Conservation (phyloP, 2,797 vertebrate species). For the Clarias pachynema region DNA sequence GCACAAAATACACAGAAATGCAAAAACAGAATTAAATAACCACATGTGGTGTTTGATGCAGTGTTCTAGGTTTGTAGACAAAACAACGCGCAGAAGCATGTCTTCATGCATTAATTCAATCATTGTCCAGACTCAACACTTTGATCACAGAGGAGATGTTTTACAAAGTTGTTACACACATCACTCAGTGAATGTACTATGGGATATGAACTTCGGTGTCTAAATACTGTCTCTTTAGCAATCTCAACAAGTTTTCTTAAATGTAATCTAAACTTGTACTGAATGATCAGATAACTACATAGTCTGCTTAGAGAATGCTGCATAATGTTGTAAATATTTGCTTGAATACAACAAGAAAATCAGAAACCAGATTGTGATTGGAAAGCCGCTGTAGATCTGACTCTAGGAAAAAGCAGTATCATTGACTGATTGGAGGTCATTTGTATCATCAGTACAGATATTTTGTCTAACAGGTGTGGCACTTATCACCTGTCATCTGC, state of each 20-base stretch:
- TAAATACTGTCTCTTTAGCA: not conserved
- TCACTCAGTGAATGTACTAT: not conserved
- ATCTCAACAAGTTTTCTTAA: not conserved
- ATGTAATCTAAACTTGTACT: not conserved
- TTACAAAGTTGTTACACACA: not conserved
- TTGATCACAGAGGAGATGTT: not conserved
- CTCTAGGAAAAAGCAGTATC: not conserved
- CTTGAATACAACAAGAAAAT: not conserved
- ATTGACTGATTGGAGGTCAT: slow-evolving; percentile 42
- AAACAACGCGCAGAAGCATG: not conserved
- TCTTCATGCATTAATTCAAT: not conserved
- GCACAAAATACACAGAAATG: not conserved
- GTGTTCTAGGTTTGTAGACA: not conserved
- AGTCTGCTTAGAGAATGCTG: not conserved
- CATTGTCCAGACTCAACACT: not conserved
- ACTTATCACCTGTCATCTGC: slow-evolving; percentile 50
- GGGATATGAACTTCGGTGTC: not conserved
- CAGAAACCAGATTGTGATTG: not conserved
- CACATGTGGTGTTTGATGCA: not conserved
- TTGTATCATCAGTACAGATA: slow-evolving; percentile 46
- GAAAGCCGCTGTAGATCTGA: not conserved
- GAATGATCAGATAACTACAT: not conserved
- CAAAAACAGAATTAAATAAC: no score
- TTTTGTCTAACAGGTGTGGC: slow-evolving; percentile 54
- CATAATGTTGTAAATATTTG: not conserved